Percentiles rank a stretch among this genome's conserved stretches.
These are phyloP conservation scores for Buceros bicornis DNA, from an alignment of 2,797 vertebrate genomes.

Conservation along the genomic window DNA sequence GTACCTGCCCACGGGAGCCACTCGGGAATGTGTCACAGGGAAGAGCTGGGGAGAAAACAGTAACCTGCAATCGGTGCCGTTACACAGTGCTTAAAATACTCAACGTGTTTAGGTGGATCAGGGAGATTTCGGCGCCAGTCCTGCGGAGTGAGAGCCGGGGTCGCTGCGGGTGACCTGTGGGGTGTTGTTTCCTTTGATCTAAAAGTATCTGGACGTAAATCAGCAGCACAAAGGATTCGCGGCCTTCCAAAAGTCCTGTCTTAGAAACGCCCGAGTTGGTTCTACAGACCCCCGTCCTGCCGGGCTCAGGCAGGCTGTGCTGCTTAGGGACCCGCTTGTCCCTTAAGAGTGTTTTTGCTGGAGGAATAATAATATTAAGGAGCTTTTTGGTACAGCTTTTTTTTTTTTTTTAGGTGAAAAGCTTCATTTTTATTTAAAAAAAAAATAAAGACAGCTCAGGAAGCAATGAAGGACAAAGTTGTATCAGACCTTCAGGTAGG, in stretches of 20 bases:
- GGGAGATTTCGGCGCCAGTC: not conserved
- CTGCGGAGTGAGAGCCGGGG: not conserved
- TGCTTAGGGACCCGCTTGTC: not conserved
- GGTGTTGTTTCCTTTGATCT: not conserved
- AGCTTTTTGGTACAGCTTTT: not conserved
- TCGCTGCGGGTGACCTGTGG: rapidly evolving
- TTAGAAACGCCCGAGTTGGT: not conserved
- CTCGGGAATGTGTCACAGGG: not conserved
- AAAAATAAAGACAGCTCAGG: not conserved
- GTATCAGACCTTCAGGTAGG: rapidly evolving
- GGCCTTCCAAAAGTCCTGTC: not conserved
- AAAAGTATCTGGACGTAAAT: not conserved
- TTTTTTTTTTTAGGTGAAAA: not conserved
- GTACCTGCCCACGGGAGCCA: not conserved
- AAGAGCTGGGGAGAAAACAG: not conserved
- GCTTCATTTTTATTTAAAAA: not conserved
- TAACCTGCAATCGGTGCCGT: not conserved
- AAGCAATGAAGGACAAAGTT: not conserved
- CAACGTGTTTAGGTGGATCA: rapidly evolving
- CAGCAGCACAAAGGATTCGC: not conserved
- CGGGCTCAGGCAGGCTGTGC: not conserved
- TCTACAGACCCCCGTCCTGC: rapidly evolving
- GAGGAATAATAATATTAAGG: not conserved
- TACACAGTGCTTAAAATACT: not conserved
- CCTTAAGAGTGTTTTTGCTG: not conserved